These are phyloP conservation scores for Meiosimyza decipiens DNA, from an alignment of 2,888 invertebrate species.

Conservation along the genomic window DNA sequence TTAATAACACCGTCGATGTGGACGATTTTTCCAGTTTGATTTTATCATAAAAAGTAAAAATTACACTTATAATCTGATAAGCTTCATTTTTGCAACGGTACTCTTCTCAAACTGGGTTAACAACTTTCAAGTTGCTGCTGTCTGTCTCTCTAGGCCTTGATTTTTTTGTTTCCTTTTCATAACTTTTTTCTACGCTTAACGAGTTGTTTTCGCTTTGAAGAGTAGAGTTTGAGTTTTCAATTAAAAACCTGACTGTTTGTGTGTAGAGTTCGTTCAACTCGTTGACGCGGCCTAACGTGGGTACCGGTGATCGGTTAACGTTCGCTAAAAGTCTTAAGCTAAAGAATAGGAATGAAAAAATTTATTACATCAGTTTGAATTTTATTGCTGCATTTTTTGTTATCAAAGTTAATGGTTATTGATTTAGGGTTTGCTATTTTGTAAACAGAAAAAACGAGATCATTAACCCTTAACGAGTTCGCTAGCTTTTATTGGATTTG, in stretches of 20 bases:
- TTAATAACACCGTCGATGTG: no score
- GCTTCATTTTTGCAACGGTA: neutral
- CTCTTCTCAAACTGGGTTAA: conserved; percentile 26
- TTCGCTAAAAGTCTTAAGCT: neutral
- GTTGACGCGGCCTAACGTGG: neutral
- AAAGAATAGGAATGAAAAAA: no score
- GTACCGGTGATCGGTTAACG: neutral
- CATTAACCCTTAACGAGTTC: no score
- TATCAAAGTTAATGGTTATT: no score
- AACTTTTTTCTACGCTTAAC: neutral
- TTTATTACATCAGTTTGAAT: no score
- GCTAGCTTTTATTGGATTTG: no score
- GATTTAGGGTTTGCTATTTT: no score
- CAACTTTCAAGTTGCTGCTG: conserved; percentile 24
- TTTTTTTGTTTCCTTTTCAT: neutral
- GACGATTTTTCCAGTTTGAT: no score
- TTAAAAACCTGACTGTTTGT: neutral
- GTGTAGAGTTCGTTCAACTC: conserved; percentile 13
- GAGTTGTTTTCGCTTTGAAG: neutral
- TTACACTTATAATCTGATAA: no score
- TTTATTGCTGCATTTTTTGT: no score
- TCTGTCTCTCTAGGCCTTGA: neutral
- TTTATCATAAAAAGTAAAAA: no score
- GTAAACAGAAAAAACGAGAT: no score
- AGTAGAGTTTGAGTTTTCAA: conserved; percentile 1